Conservation (phyloP, 2,113 vertebrate species). For the Anolis sagrei region DNA sequence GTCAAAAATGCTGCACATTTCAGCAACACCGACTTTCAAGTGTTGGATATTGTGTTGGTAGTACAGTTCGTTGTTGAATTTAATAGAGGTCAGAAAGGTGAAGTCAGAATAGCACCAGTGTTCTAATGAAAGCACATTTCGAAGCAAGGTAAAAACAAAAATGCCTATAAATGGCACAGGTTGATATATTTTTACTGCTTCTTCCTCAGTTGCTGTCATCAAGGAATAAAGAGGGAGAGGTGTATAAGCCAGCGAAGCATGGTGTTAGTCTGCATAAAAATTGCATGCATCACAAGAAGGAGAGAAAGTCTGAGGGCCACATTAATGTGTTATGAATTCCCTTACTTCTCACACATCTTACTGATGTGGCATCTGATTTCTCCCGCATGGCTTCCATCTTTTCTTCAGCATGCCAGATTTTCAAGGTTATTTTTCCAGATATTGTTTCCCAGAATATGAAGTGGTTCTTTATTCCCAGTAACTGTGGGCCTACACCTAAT, state of each 20-base stretch:
- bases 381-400: neutral
- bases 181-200: slow-evolving; percentile 23
- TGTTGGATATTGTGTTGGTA: slow-evolving; percentile 31
- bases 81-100: slow-evolving; percentile 25
- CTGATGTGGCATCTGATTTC: neutral
- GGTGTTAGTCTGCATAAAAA: neutral
- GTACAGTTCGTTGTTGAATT: slow-evolving; percentile 36
- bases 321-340: neutral
- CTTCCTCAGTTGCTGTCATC: slow-evolving; percentile 2
- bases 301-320: neutral
- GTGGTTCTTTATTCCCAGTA: neutral
- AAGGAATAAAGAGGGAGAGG: too few relatives aligned
- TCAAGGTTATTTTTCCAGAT: neutral
- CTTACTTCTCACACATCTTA: neutral
- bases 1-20: slow-evolving; percentile 29
- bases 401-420: neutral
- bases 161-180: slow-evolving; percentile 39
- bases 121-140: slow-evolving; percentile 29
- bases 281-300: neutral
- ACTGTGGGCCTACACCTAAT: neutral
- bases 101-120: slow-evolving; percentile 38
- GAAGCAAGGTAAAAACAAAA: slow-evolving; percentile 45
- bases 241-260: too few relatives aligned
- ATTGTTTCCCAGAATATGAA: too few relatives aligned
- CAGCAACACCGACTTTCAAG: slow-evolving; percentile 39